Evolutionary conservation across 2,797 vertebrate species (phyloP).

Genomic region (Acrossocheilus fasciatus): DNA sequence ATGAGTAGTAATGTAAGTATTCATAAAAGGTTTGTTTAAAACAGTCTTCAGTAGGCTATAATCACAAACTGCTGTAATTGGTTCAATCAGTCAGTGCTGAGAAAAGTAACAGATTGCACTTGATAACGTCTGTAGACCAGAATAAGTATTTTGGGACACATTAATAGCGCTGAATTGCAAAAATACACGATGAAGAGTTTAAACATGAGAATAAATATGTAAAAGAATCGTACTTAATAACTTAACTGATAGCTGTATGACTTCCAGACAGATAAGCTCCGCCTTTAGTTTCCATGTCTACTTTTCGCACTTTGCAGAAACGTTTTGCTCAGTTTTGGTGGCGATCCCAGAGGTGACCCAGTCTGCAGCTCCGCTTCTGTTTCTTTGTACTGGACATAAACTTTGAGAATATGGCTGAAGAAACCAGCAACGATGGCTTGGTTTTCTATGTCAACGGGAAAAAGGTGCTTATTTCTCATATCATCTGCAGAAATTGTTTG

Average conservation of each 20-base stretch:
- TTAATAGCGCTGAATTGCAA: not conserved
- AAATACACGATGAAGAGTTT: not conserved
- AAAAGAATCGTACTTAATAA: not conserved
- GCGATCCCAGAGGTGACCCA: too few species aligned
- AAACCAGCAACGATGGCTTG: slow-evolving; percentile 55
- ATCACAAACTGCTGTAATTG: slow-evolving; percentile 8
- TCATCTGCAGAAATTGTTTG: not conserved
- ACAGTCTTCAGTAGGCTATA: not conserved
- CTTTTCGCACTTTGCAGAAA: not conserved
- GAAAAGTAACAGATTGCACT: slow-evolving; percentile 4
- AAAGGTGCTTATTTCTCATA: slow-evolving; percentile 72
- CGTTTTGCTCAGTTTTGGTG: not conserved
- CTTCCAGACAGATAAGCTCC: not conserved
- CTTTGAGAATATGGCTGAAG: slow-evolving; percentile 46
- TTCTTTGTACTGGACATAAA: not conserved
- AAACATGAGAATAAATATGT: not conserved
- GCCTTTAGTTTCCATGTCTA: not conserved
- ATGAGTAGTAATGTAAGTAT: not conserved
- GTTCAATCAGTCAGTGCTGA: not conserved
- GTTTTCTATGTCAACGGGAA: slow-evolving; percentile 85
- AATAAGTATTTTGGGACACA: rapidly evolving
- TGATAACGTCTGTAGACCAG: not conserved
- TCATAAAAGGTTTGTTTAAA: not conserved
- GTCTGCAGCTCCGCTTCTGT: not conserved
- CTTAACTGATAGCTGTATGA: not conserved